Conservation (phyloP, 2,888 invertebrate genomes). For the Hemaris fuciformis region DNA sequence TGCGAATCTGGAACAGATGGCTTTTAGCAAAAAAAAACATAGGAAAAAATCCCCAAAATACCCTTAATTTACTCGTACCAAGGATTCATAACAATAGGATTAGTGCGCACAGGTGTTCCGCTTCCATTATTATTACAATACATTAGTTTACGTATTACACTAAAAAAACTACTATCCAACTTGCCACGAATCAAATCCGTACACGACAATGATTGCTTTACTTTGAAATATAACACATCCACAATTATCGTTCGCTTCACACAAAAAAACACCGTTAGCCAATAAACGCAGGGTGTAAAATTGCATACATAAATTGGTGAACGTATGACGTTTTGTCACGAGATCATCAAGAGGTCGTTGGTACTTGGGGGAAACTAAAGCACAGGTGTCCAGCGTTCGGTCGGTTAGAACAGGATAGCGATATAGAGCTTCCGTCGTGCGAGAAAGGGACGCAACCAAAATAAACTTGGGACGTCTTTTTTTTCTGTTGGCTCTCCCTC, state of each 20-base stretch:
- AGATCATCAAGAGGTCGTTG: slow-evolving; percentile 73
- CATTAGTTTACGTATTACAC: slow-evolving; percentile 74
- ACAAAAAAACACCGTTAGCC: slow-evolving; percentile 40
- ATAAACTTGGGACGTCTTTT: slow-evolving; percentile 80
- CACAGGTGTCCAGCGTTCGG: slow-evolving; percentile 82
- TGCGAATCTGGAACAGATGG: background rate
- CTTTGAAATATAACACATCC: slow-evolving; percentile 72
- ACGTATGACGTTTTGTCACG: slow-evolving; percentile 55
- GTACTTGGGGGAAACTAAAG: slow-evolving; percentile 81
- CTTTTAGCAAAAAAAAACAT: background rate
- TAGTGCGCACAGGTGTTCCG: slow-evolving; percentile 70
- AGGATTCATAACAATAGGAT: slow-evolving; percentile 64
- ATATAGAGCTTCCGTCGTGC: slow-evolving; percentile 38
- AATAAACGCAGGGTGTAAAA: slow-evolving; percentile 37
- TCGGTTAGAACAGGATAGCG: slow-evolving; percentile 54
- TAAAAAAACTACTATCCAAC: slow-evolving; percentile 57
- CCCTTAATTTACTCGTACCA: slow-evolving; percentile 53
- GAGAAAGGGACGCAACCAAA: slow-evolving; percentile 73
- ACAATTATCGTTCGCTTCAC: slow-evolving; percentile 45
- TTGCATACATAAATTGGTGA: slow-evolving; percentile 35
- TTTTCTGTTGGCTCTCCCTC: slow-evolving; percentile 77
- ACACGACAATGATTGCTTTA: slow-evolving; percentile 79
- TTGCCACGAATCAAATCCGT: slow-evolving; percentile 78
- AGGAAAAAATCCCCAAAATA: slow-evolving; percentile 27
- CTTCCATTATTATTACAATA: slow-evolving; percentile 73